These are phyloP conservation scores for Epinotia bilunana DNA, from an alignment of 2,888 invertebrate species.

Conservation along the genomic window DNA sequence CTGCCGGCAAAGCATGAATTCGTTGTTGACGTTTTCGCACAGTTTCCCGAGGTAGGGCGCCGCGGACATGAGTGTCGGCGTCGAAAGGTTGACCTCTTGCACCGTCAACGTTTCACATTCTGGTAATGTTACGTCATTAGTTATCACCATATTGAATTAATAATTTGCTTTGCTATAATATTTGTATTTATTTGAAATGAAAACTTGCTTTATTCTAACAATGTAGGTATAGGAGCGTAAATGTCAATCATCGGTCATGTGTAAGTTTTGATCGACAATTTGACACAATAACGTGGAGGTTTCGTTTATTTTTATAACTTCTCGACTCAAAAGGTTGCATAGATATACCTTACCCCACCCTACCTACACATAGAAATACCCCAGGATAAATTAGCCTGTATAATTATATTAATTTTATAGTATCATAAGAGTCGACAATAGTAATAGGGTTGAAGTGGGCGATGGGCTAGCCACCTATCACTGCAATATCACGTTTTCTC, in stretches of 20 bases:
- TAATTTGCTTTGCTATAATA: background rate
- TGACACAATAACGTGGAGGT: slow-evolving; percentile 5
- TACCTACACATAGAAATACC: no score
- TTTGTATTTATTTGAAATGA: background rate
- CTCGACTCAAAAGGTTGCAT: background rate
- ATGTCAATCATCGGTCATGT: slow-evolving; percentile 2
- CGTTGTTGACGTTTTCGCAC: slow-evolving; percentile 96
- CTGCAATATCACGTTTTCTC: no score
- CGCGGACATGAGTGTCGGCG: slow-evolving; percentile 92
- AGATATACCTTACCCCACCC: background rate
- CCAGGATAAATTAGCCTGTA: no score
- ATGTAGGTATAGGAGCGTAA: background rate
- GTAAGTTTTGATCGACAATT: slow-evolving; percentile 8
- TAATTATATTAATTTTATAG: no score
- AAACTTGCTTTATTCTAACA: background rate
- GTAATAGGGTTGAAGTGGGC: no score
- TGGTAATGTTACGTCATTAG: slow-evolving; percentile 88
- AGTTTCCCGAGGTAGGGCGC: slow-evolving; percentile 95
- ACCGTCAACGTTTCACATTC: slow-evolving; percentile 91
- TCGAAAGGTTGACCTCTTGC: slow-evolving; percentile 91
- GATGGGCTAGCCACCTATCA: no score
- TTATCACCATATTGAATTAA: slow-evolving; percentile 85
- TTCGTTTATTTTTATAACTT: slow-evolving; percentile 5
- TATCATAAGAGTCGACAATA: no score
- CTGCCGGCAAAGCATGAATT: slow-evolving; percentile 94